Conservation (phyloP, 2,888 invertebrate species). For the Euplexia lucipara region DNA sequence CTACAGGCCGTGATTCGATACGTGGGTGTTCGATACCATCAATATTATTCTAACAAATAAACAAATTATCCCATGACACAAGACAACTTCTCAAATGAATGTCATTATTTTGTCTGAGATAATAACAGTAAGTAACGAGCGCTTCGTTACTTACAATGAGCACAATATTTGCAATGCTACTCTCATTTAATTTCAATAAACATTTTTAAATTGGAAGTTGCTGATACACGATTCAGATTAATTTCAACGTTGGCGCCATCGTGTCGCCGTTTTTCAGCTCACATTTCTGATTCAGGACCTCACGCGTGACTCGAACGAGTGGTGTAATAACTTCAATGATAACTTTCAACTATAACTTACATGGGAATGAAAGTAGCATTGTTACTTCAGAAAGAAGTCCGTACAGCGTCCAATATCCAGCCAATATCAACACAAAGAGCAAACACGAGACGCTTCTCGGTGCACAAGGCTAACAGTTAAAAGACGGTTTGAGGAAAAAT, state of each 20-base stretch:
- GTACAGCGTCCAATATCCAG: slow-evolving; percentile 65
- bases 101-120: slow-evolving; percentile 57
- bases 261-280: slow-evolving; percentile 80
- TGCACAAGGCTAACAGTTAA: slow-evolving; percentile 63
- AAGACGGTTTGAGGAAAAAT: slow-evolving; percentile 73
- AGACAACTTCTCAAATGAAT: slow-evolving; percentile 34
- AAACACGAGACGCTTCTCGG: slow-evolving; percentile 63
- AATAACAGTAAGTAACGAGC: slow-evolving; percentile 45
- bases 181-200: slow-evolving; percentile 72
- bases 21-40: slow-evolving; percentile 57
- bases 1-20: slow-evolving; percentile 63
- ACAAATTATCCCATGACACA: slow-evolving; percentile 37
- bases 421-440: slow-evolving; percentile 69
- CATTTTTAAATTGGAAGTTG: slow-evolving; percentile 76
- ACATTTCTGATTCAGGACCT: slow-evolving; percentile 84
- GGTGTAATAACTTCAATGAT: slow-evolving; percentile 63
- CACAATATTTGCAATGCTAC: slow-evolving; percentile 66
- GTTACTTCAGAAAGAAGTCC: slow-evolving; percentile 59
- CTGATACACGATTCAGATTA: slow-evolving; percentile 80
- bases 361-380: slow-evolving; percentile 50
- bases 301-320: slow-evolving; percentile 70
- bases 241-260: slow-evolving; percentile 80
- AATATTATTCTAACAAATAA: slow-evolving; percentile 54
- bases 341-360: slow-evolving; percentile 57
- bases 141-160: slow-evolving; percentile 59